Percentiles rank a stretch among this genome's conserved stretches.
Evolutionary conservation across 2,888 invertebrate genomes (phyloP).

Genomic region (Masnerella sp.): DNA sequence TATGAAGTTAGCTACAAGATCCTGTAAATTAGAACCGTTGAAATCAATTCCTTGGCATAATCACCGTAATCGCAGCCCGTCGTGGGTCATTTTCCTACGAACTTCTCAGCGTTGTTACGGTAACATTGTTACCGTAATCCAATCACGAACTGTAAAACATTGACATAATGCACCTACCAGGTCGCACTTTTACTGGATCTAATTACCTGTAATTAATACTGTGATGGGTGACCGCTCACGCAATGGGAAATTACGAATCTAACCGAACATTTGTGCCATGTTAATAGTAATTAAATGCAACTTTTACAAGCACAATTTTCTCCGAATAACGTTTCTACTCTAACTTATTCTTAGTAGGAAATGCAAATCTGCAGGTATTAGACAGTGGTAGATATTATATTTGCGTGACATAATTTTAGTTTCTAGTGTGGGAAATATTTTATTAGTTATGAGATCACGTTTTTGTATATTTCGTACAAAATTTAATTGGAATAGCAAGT

Average conservation of each 20-base stretch:
- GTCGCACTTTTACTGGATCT: slow-evolving; percentile 33
- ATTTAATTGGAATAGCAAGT: too few species aligned
- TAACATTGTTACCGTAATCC: slow-evolving; percentile 35
- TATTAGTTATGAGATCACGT: too few species aligned
- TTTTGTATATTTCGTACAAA: too few species aligned
- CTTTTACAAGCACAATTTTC: slow-evolving; percentile 9
- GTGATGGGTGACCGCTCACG: slow-evolving; percentile 31
- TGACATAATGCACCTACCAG: slow-evolving; percentile 40
- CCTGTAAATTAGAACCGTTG: slow-evolving; percentile 2
- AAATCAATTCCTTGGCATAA: slow-evolving; percentile 25
- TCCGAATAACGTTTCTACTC: slow-evolving; percentile 7
- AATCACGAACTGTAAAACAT: slow-evolving; percentile 28
- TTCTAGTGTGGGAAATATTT: too few species aligned
- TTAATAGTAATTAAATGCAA: slow-evolving; percentile 24
- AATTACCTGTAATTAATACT: slow-evolving; percentile 44
- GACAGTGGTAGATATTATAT: too few species aligned
- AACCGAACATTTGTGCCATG: slow-evolving; percentile 23
- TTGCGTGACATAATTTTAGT: too few species aligned
- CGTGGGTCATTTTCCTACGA: slow-evolving; percentile 19
- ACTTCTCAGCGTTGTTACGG: slow-evolving; percentile 15
- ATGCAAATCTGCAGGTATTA: background rate
- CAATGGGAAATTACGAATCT: slow-evolving; percentile 34
- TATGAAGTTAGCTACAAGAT: background rate
- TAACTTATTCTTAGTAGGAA: background rate
- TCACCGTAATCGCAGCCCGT: slow-evolving; percentile 19